Evolutionary conservation across 2,888 invertebrate species (phyloP).

Genomic region (Cantharis rustica): DNA sequence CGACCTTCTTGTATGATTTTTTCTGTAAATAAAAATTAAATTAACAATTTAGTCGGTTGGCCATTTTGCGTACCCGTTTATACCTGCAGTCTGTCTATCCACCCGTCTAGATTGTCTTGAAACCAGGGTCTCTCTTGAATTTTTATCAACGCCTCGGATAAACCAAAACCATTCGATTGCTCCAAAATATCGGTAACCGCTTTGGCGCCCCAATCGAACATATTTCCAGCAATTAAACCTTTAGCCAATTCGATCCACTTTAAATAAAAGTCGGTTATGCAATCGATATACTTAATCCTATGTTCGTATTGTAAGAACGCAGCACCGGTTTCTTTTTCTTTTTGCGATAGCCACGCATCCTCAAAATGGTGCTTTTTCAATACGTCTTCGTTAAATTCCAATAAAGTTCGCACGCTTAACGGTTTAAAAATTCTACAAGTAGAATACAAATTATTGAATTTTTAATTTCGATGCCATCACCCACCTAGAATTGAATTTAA

Average conservation of each 20-base stretch:
- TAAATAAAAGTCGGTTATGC: slow-evolving; percentile 62
- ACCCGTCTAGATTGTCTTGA: slow-evolving; percentile 82
- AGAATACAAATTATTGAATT: background rate
- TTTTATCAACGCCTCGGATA: slow-evolving; percentile 79
- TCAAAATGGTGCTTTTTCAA: slow-evolving; percentile 90
- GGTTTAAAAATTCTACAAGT: slow-evolving; percentile 61
- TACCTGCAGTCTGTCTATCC: slow-evolving; percentile 75
- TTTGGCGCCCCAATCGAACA: slow-evolving; percentile 98
- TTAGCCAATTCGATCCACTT: slow-evolving; percentile 69
- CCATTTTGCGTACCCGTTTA: background rate
- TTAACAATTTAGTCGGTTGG: background rate
- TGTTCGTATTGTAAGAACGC: slow-evolving; percentile 73
- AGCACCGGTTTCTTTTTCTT: slow-evolving; percentile 82
- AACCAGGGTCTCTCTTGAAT: slow-evolving; percentile 93
- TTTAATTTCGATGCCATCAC: slow-evolving; percentile 42
- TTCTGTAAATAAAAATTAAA: slow-evolving; percentile 52
- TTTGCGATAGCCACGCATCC: slow-evolving; percentile 86
- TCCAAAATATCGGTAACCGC: slow-evolving; percentile 86
- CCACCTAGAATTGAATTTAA: slow-evolving; percentile 81
- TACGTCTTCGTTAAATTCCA: slow-evolving; percentile 91
- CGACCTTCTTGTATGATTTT: slow-evolving; percentile 81
- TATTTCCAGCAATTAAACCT: slow-evolving; percentile 82
- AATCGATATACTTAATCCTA: slow-evolving; percentile 73
- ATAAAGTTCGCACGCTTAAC: slow-evolving; percentile 84
- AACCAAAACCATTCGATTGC: slow-evolving; percentile 70